Evolutionary conservation across 2,113 vertebrate genomes (phyloP), one percentile per base, ranked within the genome.

Genomic region (Ptilonorhynchus violaceus): DNA sequence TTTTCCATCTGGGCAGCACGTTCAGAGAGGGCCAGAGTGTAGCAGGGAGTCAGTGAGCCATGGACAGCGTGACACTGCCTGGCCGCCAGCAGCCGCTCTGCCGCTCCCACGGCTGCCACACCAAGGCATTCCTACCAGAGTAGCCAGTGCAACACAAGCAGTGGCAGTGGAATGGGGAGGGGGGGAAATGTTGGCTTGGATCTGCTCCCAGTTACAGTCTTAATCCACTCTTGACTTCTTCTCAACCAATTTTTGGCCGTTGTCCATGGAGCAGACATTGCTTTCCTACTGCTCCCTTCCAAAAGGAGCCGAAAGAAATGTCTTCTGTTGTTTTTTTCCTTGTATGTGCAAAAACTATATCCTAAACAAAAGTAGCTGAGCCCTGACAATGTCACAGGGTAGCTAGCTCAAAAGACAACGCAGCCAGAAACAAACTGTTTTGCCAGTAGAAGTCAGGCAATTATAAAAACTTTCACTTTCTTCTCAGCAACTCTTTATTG

Each of bases 271-370:
- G 89, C 70, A 95, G 74, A 83, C 70, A 92, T 60, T 60, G 80
- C 83, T 89, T 72, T 92, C 88, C 81, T 92, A 74, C 24, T 60
- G 75, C 53, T 92, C 77, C 42, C 47, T 94, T 92, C 85, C 89
- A 95, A 95, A 93, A 75, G 67, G 39, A 89, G 90, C 52, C 37
- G 74, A 63, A 92, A 95, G 60, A 96, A 96, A 95, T 30, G 28
- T 87, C 30, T 69, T 89, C 89, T 85, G 49, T 75, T 85, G 39
- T 10, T 79, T 92, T 93, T 92, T 60, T 0, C 83, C 91, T 97
- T 97, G 59, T 96, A 91, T 92, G 90, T 94, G 74, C 95, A 91
- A 93, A 92, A 96, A 52, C 56, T 77, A 31, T 17, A 86, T 42
- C 55, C 82, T 63, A 78, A 86, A 83, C 75, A 86, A 85, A 89